These are phyloP conservation scores for Hydroisotoma schaefferi DNA, from an alignment of 2,888 invertebrate genomes.

Conservation along the genomic window DNA sequence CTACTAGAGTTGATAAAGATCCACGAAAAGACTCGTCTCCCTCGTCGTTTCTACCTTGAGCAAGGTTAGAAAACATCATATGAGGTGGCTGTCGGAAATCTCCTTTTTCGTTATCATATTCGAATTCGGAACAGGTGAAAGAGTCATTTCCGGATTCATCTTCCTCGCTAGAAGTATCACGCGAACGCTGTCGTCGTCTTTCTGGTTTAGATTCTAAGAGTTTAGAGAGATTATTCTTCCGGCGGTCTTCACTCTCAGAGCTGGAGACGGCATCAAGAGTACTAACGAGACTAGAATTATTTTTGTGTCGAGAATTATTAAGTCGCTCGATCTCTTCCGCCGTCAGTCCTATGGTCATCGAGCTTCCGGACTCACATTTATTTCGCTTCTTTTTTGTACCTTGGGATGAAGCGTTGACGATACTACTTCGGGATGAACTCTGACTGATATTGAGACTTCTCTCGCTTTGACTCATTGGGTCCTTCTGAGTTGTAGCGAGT, in stretches of 20 bases:
- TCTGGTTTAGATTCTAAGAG: constrained; percentile 34
- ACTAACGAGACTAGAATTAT: constrained; percentile 82
- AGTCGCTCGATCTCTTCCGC: constrained; percentile 90
- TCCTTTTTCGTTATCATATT: constrained; percentile 72
- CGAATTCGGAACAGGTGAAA: constrained; percentile 96
- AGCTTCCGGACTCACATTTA: constrained; percentile 58
- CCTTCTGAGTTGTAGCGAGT: constrained; percentile 81
- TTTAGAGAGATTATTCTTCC: constrained; percentile 54
- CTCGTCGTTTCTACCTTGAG: constrained; percentile 53
- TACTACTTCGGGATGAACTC: constrained; percentile 56
- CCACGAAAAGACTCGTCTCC: constrained; percentile 79
- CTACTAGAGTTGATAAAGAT: constrained; percentile 86
- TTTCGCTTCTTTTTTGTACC: constrained; percentile 50
- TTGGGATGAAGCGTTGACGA: constrained; percentile 51
- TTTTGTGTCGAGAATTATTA: constrained; percentile 71
- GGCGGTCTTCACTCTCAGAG: constrained; percentile 53
- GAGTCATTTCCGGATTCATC: constrained; percentile 93
- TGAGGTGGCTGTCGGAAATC: constrained; percentile 55
- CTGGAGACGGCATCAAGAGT: constrained; percentile 92
- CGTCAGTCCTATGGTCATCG: constrained; percentile 73
- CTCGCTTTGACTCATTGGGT: constrained; percentile 84
- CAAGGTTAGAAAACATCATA: constrained; percentile 59
- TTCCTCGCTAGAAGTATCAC: constrained; percentile 53
- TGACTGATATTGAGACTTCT: constrained; percentile 86
- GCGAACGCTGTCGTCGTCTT: constrained; percentile 24